Percentiles rank a stretch among this genome's conserved stretches.
Evolutionary conservation across 2,797 vertebrate species (phyloP).

Genomic region (Dendrocincla fuliginosa): DNA sequence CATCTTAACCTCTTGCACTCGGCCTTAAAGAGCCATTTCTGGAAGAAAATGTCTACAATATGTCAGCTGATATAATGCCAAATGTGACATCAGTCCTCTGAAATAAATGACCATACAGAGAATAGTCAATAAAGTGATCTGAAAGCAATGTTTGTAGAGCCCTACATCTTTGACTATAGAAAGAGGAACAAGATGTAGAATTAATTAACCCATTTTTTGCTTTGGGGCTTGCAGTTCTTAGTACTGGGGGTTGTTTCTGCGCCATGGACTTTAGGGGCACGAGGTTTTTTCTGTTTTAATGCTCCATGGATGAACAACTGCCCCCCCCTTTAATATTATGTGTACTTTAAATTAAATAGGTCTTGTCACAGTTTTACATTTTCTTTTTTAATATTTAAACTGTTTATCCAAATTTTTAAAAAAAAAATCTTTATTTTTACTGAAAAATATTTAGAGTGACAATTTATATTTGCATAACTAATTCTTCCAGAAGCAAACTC

Average conservation of each 20-base stretch:
- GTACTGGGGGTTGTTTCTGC: background rate
- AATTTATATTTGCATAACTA: background rate
- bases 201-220: slow-evolving; percentile 78
- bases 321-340: background rate
- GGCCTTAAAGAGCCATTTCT: slow-evolving; percentile 79
- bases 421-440: background rate
- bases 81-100: slow-evolving; percentile 79
- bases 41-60: slow-evolving; percentile 80
- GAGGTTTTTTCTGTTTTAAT: slow-evolving; percentile 7
- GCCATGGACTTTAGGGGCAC: background rate
- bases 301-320: background rate
- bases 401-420: background rate
- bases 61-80: slow-evolving; percentile 79
- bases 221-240: slow-evolving; percentile 47
- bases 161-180: slow-evolving; percentile 71
- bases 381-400: background rate
- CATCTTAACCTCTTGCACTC: slow-evolving; percentile 84
- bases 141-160: slow-evolving; percentile 79
- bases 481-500: background rate
- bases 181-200: slow-evolving; percentile 62
- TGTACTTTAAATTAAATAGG: background rate
- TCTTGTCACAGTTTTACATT: background rate
- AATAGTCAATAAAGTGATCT: slow-evolving; percentile 87
- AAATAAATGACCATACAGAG: slow-evolving; percentile 85
- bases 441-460: background rate